A percentile compares a stretch with the other conserved stretches of the same genome.
These are phyloP conservation scores for Eupithecia dodoneata DNA, from an alignment of 2,888 invertebrate species.

Conservation along the genomic window DNA sequence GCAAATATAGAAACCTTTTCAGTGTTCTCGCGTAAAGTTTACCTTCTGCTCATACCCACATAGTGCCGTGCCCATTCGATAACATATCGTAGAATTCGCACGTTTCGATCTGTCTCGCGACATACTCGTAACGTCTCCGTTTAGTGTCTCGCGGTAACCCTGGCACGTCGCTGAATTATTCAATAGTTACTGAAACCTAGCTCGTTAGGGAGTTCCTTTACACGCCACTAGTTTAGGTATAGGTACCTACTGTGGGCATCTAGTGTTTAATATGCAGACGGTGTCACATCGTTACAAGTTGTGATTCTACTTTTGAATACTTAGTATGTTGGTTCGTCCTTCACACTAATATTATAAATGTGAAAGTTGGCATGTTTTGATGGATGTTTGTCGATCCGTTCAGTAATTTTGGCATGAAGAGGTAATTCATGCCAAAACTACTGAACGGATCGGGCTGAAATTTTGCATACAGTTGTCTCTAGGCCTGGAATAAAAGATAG, in stretches of 20 bases:
- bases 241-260: neutral
- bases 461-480: too few species aligned
- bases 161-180: slow-evolving; percentile 1
- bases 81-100: neutral
- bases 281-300: neutral
- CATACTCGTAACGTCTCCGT: slow-evolving; percentile 9
- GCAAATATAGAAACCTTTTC: too few species aligned
- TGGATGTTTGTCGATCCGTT: too few species aligned
- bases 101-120: neutral
- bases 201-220: slow-evolving; percentile 7
- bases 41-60: neutral
- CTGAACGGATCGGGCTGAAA: too few species aligned
- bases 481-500: too few species aligned
- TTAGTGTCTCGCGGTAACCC: slow-evolving; percentile 5
- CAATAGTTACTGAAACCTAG: slow-evolving; percentile 3
- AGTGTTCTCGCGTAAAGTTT: neutral
- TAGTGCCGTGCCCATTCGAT: neutral
- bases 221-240: neutral
- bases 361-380: too few species aligned
- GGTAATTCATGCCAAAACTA: too few species aligned
- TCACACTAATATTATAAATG: too few species aligned
- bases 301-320: neutral
- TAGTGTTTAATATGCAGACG: neutral
- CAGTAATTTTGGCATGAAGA: too few species aligned
- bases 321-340: too few species aligned